Percentiles rank a stretch among this genome's conserved stretches.
Conservation (phyloP, 1,140 invertebrate species). For the Aphaenogaster rudis region DNA sequence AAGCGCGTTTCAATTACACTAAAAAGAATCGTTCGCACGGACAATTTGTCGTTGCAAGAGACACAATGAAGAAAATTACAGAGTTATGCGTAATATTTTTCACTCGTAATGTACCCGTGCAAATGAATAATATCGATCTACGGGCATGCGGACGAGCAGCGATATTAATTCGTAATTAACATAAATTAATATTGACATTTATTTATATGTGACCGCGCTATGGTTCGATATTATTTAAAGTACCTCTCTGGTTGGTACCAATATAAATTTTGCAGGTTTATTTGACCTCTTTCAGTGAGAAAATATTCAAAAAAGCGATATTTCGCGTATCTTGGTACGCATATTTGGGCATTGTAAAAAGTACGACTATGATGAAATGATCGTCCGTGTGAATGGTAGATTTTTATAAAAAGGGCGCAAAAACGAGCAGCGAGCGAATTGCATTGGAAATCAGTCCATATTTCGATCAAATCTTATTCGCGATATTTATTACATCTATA, state of each 20-base stretch:
- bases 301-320: conserved; percentile 28
- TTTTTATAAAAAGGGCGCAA: not conserved
- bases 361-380: not conserved
- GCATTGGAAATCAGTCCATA: not conserved
- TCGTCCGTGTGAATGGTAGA: not conserved
- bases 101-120: too few species aligned
- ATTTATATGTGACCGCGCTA: conserved; percentile 31
- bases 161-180: conserved; percentile 61
- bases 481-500: not conserved
- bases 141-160: not conserved
- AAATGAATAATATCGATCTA: conserved; percentile 42
- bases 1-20: conserved; percentile 57
- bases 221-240: conserved; percentile 39
- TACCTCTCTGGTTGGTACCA: not conserved
- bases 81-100: conserved; percentile 34
- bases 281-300: conserved; percentile 10
- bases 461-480: not conserved
- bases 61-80: conserved; percentile 44
- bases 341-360: conserved; percentile 19
- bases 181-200: conserved; percentile 60
- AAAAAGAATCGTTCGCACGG: conserved; percentile 36
- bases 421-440: not conserved
- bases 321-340: not conserved
- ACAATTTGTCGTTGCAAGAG: not conserved
- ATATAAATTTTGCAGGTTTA: conserved; percentile 31